These are phyloP conservation scores for Chondrosia reniformis DNA, from an alignment of 37 sponge, comb jelly and placozoan genomes.

Conservation along the genomic window DNA sequence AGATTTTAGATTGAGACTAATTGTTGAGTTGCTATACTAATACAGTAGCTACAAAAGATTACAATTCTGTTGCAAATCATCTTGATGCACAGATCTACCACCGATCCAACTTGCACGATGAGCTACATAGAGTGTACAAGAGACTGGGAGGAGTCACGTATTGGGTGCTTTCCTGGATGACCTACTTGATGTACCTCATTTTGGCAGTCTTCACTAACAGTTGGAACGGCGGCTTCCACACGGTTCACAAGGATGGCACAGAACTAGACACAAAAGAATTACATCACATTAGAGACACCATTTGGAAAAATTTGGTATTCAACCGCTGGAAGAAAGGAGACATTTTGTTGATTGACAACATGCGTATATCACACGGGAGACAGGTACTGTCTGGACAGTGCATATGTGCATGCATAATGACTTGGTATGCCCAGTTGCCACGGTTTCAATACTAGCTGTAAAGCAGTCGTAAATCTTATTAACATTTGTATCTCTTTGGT, in stretches of 20 bases:
- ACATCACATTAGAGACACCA: constrained; percentile 38
- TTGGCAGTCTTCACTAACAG: constrained; percentile 29
- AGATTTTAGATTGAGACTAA: no score
- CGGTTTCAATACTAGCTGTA: no score
- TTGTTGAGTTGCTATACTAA: no score
- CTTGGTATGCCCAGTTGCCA: no score
- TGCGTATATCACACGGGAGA: constrained; percentile 63
- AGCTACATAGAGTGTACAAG: constrained; percentile 38
- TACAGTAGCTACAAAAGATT: no score
- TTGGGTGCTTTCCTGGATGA: constrained; percentile 25
- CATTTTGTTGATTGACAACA: constrained; percentile 71
- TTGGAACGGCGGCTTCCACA: constrained; percentile 48
- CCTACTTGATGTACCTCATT: constrained; percentile 19
- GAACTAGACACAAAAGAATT: constrained; percentile 46
- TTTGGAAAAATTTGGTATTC: constrained; percentile 65
- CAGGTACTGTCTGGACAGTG: constrained; percentile 22
- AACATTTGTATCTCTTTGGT: no score
- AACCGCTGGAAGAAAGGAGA: constrained; percentile 76
- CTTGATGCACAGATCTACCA: constrained; percentile 68
- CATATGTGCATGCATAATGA: neutral
- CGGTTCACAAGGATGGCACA: constrained; percentile 51
- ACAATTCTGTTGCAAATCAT: no score
- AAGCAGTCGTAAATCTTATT: no score
- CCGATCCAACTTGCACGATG: constrained; percentile 32
- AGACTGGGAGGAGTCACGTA: constrained; percentile 40